Percentiles rank a stretch among this genome's conserved stretches.
Conservation (phyloP, 2,113 vertebrate genomes). For the Chloropsis cyanopogon region DNA sequence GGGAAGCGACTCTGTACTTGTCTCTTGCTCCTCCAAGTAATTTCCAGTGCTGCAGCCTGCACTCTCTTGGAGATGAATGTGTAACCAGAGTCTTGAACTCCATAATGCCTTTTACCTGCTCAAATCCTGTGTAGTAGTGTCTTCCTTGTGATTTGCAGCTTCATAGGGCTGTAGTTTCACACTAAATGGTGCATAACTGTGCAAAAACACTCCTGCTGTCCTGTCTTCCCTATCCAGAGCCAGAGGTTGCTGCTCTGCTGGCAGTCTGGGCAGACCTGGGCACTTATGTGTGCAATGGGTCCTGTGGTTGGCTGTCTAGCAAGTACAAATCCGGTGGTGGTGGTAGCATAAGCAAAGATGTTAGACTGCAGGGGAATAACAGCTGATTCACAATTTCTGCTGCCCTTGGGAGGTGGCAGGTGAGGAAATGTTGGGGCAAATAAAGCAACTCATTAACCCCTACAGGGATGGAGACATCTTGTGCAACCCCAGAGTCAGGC, state of each 20-base stretch:
- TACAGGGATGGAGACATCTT: background rate
- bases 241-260: background rate
- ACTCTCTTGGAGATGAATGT: background rate
- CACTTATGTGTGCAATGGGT: fast-evolving
- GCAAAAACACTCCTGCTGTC: background rate
- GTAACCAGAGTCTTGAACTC: background rate
- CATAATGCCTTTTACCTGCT: background rate
- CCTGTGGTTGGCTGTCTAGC: background rate
- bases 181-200: background rate
- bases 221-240: background rate
- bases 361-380: background rate
- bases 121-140: background rate
- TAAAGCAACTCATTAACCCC: background rate
- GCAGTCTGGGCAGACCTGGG: background rate
- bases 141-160: background rate
- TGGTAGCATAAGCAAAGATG: background rate
- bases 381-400: background rate
- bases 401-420: background rate
- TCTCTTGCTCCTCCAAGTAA: background rate
- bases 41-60: background rate
- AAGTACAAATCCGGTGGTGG: background rate
- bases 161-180: background rate
- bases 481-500: background rate
- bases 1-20: background rate
- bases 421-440: background rate